Evolutionary conservation across 2,888 invertebrate species (phyloP).

Genomic region (Alentia gelatinosa): DNA sequence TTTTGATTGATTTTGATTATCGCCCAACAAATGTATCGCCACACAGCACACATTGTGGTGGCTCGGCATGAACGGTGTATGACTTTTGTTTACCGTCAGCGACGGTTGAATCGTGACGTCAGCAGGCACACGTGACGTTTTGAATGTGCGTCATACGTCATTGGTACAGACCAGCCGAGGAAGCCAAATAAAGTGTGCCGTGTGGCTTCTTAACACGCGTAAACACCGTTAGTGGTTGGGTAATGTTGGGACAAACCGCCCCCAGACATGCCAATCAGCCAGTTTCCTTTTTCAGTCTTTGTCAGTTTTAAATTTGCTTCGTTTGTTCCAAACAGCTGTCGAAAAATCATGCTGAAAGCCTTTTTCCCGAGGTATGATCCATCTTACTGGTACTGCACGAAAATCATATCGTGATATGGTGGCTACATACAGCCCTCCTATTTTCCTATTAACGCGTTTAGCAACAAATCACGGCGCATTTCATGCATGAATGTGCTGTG

Average conservation of each 20-base stretch:
- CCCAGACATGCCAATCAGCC: background rate
- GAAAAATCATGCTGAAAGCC: background rate
- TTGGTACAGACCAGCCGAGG: background rate
- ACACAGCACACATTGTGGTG: background rate
- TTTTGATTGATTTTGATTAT: background rate
- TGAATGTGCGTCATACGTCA: background rate
- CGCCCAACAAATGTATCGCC: background rate
- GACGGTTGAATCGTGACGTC: background rate
- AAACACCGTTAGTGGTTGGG: background rate
- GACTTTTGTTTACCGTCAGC: background rate
- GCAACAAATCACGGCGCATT: too few relatives aligned
- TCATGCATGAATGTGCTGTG: too few relatives aligned
- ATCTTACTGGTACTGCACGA: too few relatives aligned
- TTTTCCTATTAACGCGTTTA: too few relatives aligned
- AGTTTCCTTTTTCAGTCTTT: background rate
- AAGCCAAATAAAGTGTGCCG: too few relatives aligned
- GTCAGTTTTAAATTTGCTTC: background rate
- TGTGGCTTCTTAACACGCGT: background rate
- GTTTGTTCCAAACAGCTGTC: background rate
- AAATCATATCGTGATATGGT: too few relatives aligned
- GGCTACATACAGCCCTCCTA: too few relatives aligned
- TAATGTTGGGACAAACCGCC: background rate
- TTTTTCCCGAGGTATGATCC: too few relatives aligned
- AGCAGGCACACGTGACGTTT: background rate
- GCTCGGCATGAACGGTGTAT: background rate